phyloP scores from a whole-genome alignment of 2,888 invertebrate genomes.

The Dynastes grantii region DNA sequence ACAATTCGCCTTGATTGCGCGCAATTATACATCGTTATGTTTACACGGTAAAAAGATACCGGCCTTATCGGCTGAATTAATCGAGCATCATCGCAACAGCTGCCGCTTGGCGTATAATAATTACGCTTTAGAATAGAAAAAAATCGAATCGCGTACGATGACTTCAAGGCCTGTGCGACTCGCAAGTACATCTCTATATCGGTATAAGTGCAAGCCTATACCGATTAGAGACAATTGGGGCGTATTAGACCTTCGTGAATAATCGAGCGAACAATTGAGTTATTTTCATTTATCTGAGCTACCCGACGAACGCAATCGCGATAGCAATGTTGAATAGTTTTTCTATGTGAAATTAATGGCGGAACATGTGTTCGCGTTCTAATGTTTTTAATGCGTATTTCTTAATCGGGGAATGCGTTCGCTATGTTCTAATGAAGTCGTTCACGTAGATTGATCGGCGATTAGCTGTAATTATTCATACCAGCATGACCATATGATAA shows the following conservation, averaged over 20 bases:
- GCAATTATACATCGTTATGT: slow-evolving; percentile 23
- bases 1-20: slow-evolving; percentile 12
- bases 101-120: neutral
- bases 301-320: neutral
- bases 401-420: slow-evolving; percentile 19
- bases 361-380: neutral
- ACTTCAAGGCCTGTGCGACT: slow-evolving; percentile 18
- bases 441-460: slow-evolving; percentile 21
- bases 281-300: neutral
- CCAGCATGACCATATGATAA: neutral
- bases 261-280: neutral
- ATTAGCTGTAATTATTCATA: slow-evolving; percentile 17
- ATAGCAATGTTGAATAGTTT: neutral
- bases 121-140: neutral
- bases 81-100: slow-evolving; percentile 7
- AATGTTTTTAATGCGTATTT: slow-evolving; percentile 12
- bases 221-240: slow-evolving; percentile 16
- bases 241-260: slow-evolving; percentile 31
- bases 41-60: slow-evolving; percentile 17
- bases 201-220: neutral
- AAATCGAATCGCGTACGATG: neutral
- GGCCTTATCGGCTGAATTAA: slow-evolving; percentile 17
- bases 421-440: slow-evolving; percentile 26
- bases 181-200: neutral
- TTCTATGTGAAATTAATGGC: neutral